Evolutionary conservation across 1,140 invertebrate species (phyloP).

Genomic region (Coelopa frigida): DNA sequence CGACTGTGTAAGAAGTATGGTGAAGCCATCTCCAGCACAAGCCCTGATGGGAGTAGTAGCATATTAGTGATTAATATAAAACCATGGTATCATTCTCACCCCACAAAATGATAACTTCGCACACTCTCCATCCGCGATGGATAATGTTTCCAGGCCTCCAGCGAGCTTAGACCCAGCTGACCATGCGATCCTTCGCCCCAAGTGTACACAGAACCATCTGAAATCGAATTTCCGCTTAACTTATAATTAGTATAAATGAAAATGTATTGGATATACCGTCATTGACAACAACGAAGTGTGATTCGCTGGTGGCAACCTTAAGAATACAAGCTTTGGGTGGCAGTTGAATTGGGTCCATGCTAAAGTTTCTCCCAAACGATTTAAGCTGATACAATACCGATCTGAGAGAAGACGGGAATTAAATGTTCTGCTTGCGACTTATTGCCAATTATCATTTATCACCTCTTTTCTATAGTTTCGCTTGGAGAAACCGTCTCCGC

Average conservation of each 20-base stretch:
- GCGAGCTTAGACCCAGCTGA: conserved; percentile 59
- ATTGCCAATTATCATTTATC: conserved; percentile 25
- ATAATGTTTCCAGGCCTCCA: conserved; percentile 48
- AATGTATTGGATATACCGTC: conserved; percentile 32
- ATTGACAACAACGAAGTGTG: conserved; percentile 64
- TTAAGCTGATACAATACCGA: conserved; percentile 56
- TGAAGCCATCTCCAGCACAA: conserved; percentile 52
- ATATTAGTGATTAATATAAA: conserved; percentile 2
- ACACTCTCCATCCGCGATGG: conserved; percentile 55
- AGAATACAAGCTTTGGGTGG: conserved; percentile 50
- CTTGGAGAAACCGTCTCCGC: conserved; percentile 34
- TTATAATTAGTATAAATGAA: conserved; percentile 3
- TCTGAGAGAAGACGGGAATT: conserved; percentile 21
- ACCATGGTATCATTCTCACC: conserved; percentile 34
- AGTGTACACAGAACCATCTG: conserved; percentile 58
- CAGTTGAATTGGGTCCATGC: conserved; percentile 50
- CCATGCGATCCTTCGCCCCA: conserved; percentile 65
- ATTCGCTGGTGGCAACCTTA: conserved; percentile 55
- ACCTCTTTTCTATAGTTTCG: conserved; percentile 34
- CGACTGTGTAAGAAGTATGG: conserved; percentile 60
- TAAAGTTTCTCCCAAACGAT: conserved; percentile 49
- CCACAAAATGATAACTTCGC: conserved; percentile 54
- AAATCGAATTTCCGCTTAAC: conserved; percentile 15
- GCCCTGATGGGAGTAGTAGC: conserved; percentile 33
- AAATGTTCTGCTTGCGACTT: background rate